Evolutionary conservation across 2,888 invertebrate species (phyloP), one percentile per base, ranked within the genome.

Genomic region (Tetranychus piercei): DNA sequence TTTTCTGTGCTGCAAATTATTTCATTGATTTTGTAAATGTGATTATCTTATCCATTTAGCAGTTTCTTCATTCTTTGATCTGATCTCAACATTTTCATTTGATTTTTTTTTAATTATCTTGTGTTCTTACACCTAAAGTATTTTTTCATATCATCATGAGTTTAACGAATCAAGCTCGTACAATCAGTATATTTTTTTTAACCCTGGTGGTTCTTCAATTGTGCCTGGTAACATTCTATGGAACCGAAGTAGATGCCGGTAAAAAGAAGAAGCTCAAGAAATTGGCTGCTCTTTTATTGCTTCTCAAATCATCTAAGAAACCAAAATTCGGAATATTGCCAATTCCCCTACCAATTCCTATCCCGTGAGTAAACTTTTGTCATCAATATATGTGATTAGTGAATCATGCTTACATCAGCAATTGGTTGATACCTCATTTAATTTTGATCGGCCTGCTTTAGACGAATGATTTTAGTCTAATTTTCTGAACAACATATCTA

Each of bases 281-380:
- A 69, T 22, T 69, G 11, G 69, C 69, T 20, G 69, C 69, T 11
- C 22, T 69, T 7, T 20, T 69, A 20, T 69, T 69, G 22, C 34
- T 69, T 20, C n/a, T 69, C 20, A 69, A 69, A 69, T 6, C 6
- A 69, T 69, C 69, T 18, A 69, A 69, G 8, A 69, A 69, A 69
- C 69, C 69, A 11, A 69, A 69, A 15, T 69, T 69, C 22, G 69
- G 69, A 69, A 69, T 69, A 11, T 34, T 73, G 18, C 73, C 73
- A 22, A 73, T 73, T 6, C 73, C 73, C 9, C 22, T 73, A 18
- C 73, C 73, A 8, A 45, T 73, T 22, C 73, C 73, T 20, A 44
- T 73, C 20, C 55, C 55, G 71, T 71, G 23, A 71, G 71, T 71
- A 44, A 5, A 34, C 34, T n/a, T 23, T 34, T 34, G 34, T 34